Conservation (phyloP, 1,140 invertebrate genomes). For the Euwallacea fornicatus region DNA sequence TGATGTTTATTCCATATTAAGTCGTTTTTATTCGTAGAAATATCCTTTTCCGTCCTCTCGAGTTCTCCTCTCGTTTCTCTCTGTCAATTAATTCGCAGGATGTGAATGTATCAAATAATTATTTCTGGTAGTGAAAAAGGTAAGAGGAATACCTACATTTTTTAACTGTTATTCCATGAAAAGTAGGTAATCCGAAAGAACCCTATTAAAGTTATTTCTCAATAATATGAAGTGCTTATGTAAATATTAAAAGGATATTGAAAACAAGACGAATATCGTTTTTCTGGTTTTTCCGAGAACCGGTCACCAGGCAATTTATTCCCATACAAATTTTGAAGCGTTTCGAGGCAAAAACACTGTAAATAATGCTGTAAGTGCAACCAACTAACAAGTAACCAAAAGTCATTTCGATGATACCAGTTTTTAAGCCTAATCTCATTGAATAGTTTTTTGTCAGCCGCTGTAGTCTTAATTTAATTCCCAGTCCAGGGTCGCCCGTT, state of each 20-base stretch:
- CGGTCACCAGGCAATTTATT: conserved; percentile 7
- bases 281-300: conserved; percentile 7
- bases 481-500: too few relatives aligned
- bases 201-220: neutral
- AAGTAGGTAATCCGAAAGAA: too few relatives aligned
- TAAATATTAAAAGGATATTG: neutral
- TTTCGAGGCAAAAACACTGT: conserved; percentile 21
- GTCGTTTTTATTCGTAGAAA: too few relatives aligned
- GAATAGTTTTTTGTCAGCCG: conserved; percentile 12
- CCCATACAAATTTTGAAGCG: conserved; percentile 19
- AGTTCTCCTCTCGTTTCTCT: too few relatives aligned
- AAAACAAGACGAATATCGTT: neutral
- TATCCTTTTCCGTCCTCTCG: too few relatives aligned
- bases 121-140: too few relatives aligned
- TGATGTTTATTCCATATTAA: too few relatives aligned
- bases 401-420: conserved; percentile 17
- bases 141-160: too few relatives aligned
- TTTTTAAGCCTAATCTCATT: conserved; percentile 25
- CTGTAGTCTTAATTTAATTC: conserved; percentile 26
- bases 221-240: neutral
- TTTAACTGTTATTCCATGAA: too few relatives aligned
- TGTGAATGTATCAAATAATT: too few relatives aligned
- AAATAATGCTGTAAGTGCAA: conserved; percentile 31
- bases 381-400: conserved; percentile 27
- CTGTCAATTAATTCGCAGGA: too few relatives aligned